Conservation (phyloP, 2,888 invertebrate species). For the Orthosia gracilis region DNA sequence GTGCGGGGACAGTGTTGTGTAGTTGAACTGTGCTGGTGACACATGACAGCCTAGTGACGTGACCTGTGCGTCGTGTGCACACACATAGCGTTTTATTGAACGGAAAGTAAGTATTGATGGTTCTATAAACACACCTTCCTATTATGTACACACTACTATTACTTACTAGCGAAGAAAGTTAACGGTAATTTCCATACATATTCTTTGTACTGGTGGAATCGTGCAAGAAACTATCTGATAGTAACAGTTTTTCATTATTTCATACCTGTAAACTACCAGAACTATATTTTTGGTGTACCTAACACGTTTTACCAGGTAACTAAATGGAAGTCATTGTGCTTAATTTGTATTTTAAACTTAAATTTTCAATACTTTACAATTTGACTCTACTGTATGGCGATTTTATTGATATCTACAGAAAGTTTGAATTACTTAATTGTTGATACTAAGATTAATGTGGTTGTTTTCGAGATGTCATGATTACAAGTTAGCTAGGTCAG, state of each 20-base stretch:
- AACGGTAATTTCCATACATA: not conserved
- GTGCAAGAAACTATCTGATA: not conserved
- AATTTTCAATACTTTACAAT: no score
- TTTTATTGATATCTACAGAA: not conserved
- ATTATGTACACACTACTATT: conserved; percentile 21
- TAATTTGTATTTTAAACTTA: not conserved
- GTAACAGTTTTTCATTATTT: not conserved
- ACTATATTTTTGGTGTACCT: not conserved
- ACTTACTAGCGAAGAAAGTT: not conserved
- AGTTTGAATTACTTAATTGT: not conserved
- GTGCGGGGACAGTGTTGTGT: conserved; percentile 60
- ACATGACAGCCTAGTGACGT: conserved; percentile 59
- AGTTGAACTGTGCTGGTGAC: conserved; percentile 58
- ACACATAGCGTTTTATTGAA: conserved; percentile 16
- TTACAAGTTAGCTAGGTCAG: no score
- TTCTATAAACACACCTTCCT: not conserved
- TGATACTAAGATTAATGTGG: not conserved
- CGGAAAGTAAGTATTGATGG: conserved; percentile 36
- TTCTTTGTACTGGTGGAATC: not conserved
- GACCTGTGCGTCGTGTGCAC: conserved; percentile 9
- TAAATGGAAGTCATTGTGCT: not conserved
- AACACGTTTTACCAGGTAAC: not conserved
- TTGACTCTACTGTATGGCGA: not conserved
- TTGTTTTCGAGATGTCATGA: not conserved
- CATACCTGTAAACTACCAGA: not conserved